Percentiles rank a stretch among this genome's conserved stretches.
Evolutionary conservation across 2,797 vertebrate genomes (phyloP).

Genomic region (Mormyrus hasselquistii): DNA sequence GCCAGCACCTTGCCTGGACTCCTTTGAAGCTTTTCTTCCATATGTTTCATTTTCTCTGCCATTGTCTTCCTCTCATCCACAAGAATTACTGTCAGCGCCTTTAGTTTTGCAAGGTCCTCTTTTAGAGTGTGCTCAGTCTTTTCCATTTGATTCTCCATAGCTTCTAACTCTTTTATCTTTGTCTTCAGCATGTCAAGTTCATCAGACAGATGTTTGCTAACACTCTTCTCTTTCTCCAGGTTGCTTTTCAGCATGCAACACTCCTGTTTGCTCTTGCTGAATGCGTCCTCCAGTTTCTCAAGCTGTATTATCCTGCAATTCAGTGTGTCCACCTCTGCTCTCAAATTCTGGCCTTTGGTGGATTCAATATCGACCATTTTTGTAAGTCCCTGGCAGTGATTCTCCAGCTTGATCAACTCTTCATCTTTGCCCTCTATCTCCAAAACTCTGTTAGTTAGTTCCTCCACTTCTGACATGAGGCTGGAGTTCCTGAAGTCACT

Average conservation of each 20-base stretch:
- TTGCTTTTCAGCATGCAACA: slow-evolving; percentile 78
- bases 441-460: slow-evolving; percentile 79
- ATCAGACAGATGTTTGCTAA: slow-evolving; percentile 78
- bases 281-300: slow-evolving; percentile 89
- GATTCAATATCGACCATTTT: slow-evolving; percentile 88
- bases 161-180: slow-evolving; percentile 81
- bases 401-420: slow-evolving; percentile 88
- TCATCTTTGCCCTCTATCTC: slow-evolving; percentile 97
- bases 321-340: slow-evolving; percentile 83
- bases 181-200: slow-evolving; percentile 81
- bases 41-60: slow-evolving; percentile 86
- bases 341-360: slow-evolving; percentile 74
- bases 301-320: slow-evolving; percentile 87
- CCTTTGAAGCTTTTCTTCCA: slow-evolving; percentile 84
- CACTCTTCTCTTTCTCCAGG: slow-evolving; percentile 82
- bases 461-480: slow-evolving; percentile 83
- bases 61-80: slow-evolving; percentile 88
- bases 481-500: slow-evolving; percentile 78
- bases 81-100: slow-evolving; percentile 91
- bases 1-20: slow-evolving; percentile 79
- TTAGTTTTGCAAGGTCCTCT: slow-evolving; percentile 91
- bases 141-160: slow-evolving; percentile 74
- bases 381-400: slow-evolving; percentile 86
- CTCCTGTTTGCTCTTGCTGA: slow-evolving; percentile 90
- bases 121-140: slow-evolving; percentile 83